Base-by-base conservation (phyloP, 2,113 vertebrate genomes). In the Cichladusa arquata region DNA sequence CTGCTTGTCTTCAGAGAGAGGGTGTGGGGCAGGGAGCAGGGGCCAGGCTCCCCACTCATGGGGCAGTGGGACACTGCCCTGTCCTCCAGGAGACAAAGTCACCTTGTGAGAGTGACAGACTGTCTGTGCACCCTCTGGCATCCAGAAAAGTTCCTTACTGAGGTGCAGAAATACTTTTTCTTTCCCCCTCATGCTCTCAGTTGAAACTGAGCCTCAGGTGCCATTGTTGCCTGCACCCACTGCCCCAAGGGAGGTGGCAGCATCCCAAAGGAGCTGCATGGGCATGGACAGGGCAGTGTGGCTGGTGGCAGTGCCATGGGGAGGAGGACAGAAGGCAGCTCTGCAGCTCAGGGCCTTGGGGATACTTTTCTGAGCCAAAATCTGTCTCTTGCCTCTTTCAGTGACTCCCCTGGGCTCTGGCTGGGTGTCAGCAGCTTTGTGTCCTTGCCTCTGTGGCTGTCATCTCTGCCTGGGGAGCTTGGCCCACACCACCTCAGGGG, bases 151-250 rank as follows among this genome's bases (percentile, higher is more conserved):
- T 66, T 86, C n/a, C 78, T 47, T 33, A 14, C 40, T 69, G 54
- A 69, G 29, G 17, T 72, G 51, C 33, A 28, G 58, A 76, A 81
- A 24, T 47, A 56, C 5, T 6, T 28, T 7, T 48, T 9, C 1
- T 51, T 51, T 0, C 1, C 6, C 19, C 19, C 3, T 9, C 2
- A 3, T 1, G 0, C 20, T 19, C 23, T 66, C 45, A 89, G 36
- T 16, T 81, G 82, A 78, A 70, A 62, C 33, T 71, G 28, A 80
- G 16, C 72, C 42, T 72, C 1, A 0, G 47, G 45, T 0, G 0
- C 5, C 0, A 0, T 15, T 65, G 60, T 26, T 72, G 42, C 33
- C 38, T 42, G 48, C 33, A 58, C 40, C 17, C 3, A 1, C 60
- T 61, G 50, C 28, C 42, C 54, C 81, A 42, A 9, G 8, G 61